A percentile compares a stretch with the other conserved stretches of the same genome.
These are phyloP conservation scores for Xylophagus ater DNA, from an alignment of 2,888 invertebrate genomes.

Conservation along the genomic window DNA sequence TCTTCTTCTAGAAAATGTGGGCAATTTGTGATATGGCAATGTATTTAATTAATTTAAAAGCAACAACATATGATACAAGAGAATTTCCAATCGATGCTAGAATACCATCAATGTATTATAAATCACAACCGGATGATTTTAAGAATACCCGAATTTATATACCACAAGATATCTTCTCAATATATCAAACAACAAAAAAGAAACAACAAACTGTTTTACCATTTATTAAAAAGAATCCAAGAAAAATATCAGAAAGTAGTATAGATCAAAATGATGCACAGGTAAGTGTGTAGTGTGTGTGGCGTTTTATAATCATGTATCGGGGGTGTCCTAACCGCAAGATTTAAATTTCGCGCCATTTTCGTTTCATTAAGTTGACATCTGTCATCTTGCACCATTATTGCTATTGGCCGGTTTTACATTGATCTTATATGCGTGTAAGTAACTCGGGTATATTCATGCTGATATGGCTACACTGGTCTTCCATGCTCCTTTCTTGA, in stretches of 20 bases:
- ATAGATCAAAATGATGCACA: slow-evolving; percentile 21
- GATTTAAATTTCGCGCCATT: too few species aligned
- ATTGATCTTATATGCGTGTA: too few species aligned
- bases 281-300: slow-evolving; percentile 17
- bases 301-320: too few species aligned
- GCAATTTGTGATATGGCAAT: slow-evolving; percentile 91
- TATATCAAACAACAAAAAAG: slow-evolving; percentile 8
- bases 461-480: too few species aligned
- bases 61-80: slow-evolving; percentile 77
- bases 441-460: too few species aligned
- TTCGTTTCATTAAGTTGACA: too few species aligned
- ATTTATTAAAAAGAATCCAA: slow-evolving; percentile 8
- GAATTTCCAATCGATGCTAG: slow-evolving; percentile 78
- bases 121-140: slow-evolving; percentile 58
- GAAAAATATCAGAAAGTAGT: slow-evolving; percentile 13
- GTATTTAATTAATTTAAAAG: slow-evolving; percentile 78
- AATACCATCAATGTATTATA: slow-evolving; percentile 85
- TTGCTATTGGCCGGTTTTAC: too few species aligned
- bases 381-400: too few species aligned
- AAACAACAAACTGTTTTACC: background rate
- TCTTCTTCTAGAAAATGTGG: slow-evolving; percentile 74
- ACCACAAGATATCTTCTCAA: slow-evolving; percentile 50
- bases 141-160: slow-evolving; percentile 69
- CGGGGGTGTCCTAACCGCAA: too few species aligned
- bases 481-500: too few species aligned